phyloP scores from a whole-genome alignment of 2,113 vertebrate genomes.

The pig (Sus scrofa) region T2T-Sscrofa CM000824.6:181618501-181619000 shows the following conservation, averaged over 20 bases:
- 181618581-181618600: conserved; percentile 52
- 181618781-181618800: conserved; percentile 86
- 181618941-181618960: not conserved
- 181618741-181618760: too few species aligned
- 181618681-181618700: too few species aligned
- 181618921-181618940: not conserved
- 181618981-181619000: not conserved
- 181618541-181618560: not conserved
- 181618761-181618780: not conserved
- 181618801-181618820: conserved; percentile 80
- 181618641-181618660: too few species aligned
- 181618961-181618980: not conserved
- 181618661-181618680: too few species aligned
- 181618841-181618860: not conserved
- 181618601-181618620: conserved; percentile 67
- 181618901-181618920: not conserved
- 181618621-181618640: not conserved
- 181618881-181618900: conserved; percentile 42
- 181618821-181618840: conserved; percentile 47
- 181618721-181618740: too few species aligned
- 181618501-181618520: conserved; percentile 33
- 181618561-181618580: conserved; percentile 54
- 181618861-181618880: not conserved
- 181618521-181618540: conserved; percentile 34
- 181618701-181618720: too few species aligned